Percentiles rank a stretch among this genome's conserved stretches.
Conservation (phyloP, 2,888 invertebrate species). For the Melieria picta region DNA sequence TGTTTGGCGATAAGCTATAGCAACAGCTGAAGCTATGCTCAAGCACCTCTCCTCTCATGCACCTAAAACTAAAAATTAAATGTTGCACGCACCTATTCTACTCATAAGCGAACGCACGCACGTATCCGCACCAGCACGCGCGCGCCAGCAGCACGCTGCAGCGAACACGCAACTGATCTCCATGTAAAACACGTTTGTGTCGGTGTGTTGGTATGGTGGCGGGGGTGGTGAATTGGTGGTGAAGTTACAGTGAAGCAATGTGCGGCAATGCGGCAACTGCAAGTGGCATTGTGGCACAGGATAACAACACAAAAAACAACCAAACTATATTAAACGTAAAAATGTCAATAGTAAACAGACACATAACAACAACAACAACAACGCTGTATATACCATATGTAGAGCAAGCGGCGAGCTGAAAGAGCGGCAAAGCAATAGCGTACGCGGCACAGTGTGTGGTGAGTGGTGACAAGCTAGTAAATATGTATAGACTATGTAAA, state of each 20-base stretch:
- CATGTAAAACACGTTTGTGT: not conserved
- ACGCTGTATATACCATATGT: too few species aligned
- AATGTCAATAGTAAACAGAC: too few species aligned
- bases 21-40: conserved; percentile 19
- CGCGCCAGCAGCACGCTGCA: conserved; percentile 8
- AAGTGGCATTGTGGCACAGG: too few species aligned
- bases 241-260: too few species aligned
- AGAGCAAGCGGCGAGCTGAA: too few species aligned
- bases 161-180: not conserved
- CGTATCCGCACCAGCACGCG: conserved; percentile 13
- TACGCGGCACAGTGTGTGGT: too few species aligned
- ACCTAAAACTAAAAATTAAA: conserved; percentile 22
- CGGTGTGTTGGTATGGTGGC: not conserved
- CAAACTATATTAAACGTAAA: too few species aligned
- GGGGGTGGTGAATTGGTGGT: not conserved
- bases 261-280: too few species aligned
- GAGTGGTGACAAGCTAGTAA: not conserved
- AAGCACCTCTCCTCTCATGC: conserved; percentile 30
- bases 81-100: conserved; percentile 15
- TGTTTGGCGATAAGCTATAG: conserved; percentile 80
- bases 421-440: too few species aligned
- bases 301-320: too few species aligned
- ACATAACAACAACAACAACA: too few species aligned
- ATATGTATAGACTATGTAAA: conserved; percentile 10
- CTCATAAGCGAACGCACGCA: conserved; percentile 7